phyloP scores from a whole-genome alignment of 2,797 vertebrate genomes.

The Meriones psammophilus region DNA sequence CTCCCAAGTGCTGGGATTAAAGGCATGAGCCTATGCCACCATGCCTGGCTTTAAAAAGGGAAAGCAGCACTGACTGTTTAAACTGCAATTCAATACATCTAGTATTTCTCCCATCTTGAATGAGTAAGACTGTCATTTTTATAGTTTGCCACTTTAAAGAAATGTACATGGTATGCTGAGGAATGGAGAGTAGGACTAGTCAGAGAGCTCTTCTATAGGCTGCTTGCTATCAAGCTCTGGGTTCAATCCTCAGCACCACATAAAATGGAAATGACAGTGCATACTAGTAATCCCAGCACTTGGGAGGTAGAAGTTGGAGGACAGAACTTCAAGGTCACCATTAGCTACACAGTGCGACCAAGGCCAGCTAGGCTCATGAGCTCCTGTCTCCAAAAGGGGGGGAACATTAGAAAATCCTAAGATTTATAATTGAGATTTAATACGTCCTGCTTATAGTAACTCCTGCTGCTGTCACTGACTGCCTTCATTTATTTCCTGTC shows the following conservation, averaged over 20 bases:
- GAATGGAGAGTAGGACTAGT: not conserved
- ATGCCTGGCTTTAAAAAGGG: slow-evolving; percentile 2
- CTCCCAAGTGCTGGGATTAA: not conserved
- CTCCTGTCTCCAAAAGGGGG: not conserved
- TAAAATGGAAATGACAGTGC: not conserved
- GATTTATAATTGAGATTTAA: slow-evolving; percentile 33
- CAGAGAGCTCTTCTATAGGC: not conserved
- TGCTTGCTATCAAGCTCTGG: not conserved
- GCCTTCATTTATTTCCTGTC: slow-evolving; percentile 37
- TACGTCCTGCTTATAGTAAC: slow-evolving; percentile 38
- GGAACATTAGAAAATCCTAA: not conserved
- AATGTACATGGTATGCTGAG: slow-evolving; percentile 7
- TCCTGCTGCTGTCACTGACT: not conserved
- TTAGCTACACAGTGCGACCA: not conserved
- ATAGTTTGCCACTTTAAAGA: not conserved
- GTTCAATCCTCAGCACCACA: not conserved
- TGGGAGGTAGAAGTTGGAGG: not conserved
- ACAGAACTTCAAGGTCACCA: not conserved
- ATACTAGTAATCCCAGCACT: not conserved
- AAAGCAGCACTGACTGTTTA: slow-evolving; percentile 15
- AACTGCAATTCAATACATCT: not conserved
- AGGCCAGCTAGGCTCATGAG: not conserved
- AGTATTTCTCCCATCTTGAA: slow-evolving; percentile 20
- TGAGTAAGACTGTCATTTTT: slow-evolving; percentile 28
- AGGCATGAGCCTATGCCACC: not conserved